Base-by-base conservation (phyloP, 1,140 invertebrate genomes). In the Drosophila tani region DNA sequence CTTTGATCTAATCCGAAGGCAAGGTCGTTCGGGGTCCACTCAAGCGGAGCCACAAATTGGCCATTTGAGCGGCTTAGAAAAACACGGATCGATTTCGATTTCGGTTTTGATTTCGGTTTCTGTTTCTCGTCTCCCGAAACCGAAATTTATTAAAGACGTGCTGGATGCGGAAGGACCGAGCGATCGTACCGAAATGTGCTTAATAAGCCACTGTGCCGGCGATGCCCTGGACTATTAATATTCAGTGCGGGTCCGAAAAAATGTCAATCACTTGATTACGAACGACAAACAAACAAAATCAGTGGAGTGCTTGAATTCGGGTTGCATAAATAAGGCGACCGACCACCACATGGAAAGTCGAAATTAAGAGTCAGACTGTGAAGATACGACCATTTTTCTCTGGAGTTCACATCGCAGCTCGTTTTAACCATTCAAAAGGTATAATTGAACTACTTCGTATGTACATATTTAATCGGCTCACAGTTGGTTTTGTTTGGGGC, bases 211-310 rank as follows among this genome's bases (percentile, higher is more conserved):
- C 53, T 53, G 47, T 51, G 64, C 35, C 40, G 46, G 56, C 43
- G 43, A 50, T 63, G 73, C 51, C 50, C 35, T 17, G n/a, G 71
- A 51, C 71, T 75, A 75, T 76, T 76, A 69, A 78, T 69, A 78
- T 78, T 78, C 74, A 78, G 75, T 78, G 76, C 70, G 71, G 56
- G 75, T 75, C 55, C 75, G 55, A 70, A 67, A 66, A 67, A 83
- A 84, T 83, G 76, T 80, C 75, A 67, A 79, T 76, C 66, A 80
- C 81, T 66, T 83, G 81, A 83, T 83, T 84, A 59, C 55, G 75
- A 58, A 75, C 65, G 43, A 62, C 49, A 68, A 59, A 64, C 59
- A 65, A 57, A 64, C 64, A 65, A 57, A 79, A 60, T 57, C 74
- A 73, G 73, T 60, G 53, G 53, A 71, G 66, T 71, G 66, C 38